Evolutionary conservation across 2,113 vertebrate species (phyloP).

Genomic region (Tetraodon nigroviridis): DNA sequence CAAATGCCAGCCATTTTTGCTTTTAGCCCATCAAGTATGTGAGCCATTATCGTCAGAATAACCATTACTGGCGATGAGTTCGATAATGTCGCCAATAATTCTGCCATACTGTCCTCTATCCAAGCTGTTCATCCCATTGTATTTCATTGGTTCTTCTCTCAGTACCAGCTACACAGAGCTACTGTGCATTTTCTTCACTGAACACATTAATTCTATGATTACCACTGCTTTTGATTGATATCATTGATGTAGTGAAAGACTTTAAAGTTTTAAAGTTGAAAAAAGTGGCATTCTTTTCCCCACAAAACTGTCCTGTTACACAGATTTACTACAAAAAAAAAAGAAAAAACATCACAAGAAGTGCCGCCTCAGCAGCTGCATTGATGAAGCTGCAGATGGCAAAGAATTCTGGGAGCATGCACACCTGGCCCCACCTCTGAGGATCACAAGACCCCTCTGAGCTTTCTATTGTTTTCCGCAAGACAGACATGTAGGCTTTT

Average conservation of each 20-base stretch:
- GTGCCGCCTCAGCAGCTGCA: conserved; percentile 61
- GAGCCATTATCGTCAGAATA: conserved; percentile 39
- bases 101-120: conserved; percentile 30
- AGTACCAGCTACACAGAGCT: conserved; percentile 33
- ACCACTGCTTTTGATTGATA: conserved; percentile 23
- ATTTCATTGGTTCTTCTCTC: conserved; percentile 33
- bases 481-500: conserved; percentile 27
- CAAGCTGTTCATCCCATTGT: conserved; percentile 42
- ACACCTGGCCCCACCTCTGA: conserved; percentile 57
- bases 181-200: conserved; percentile 35
- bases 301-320: conserved; percentile 2
- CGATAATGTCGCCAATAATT: conserved; percentile 47
- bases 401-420: conserved; percentile 48
- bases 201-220: conserved; percentile 33
- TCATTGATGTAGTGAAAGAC: conserved; percentile 11
- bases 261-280: conserved; percentile 41
- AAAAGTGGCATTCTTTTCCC: not conserved
- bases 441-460: conserved; percentile 53
- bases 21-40: conserved; percentile 47
- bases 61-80: conserved; percentile 45
- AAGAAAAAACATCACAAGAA: conserved; percentile 52
- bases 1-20: conserved; percentile 28
- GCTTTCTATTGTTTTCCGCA: conserved; percentile 61
- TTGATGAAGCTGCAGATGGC: conserved; percentile 56
- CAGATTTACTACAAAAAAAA: conserved; percentile 28